Conservation (phyloP, 2,113 vertebrate species). For the Platycercus adscitus region DNA sequence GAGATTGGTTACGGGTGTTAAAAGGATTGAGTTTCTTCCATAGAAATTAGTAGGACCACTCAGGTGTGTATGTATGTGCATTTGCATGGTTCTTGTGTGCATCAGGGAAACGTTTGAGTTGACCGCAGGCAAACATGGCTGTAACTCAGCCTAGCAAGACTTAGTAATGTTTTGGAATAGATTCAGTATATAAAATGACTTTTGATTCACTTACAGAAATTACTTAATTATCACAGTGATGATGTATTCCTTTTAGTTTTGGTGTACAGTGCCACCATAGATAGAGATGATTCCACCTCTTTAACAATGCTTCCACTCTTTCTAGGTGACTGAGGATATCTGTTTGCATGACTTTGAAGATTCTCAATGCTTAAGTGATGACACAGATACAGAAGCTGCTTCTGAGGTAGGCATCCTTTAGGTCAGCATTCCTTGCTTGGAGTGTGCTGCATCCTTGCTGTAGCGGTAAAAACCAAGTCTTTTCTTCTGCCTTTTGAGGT, state of each 20-base stretch:
- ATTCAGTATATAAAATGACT: not conserved
- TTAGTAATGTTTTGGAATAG: not conserved
- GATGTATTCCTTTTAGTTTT: not conserved
- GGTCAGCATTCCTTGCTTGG: not conserved
- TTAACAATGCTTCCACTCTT: not conserved
- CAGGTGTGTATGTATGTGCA: not conserved
- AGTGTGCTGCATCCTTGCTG: not conserved
- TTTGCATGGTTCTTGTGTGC: not conserved
- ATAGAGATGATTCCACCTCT: not conserved
- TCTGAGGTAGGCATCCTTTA: conserved; percentile 79
- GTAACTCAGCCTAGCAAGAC: not conserved
- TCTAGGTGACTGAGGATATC: conserved; percentile 78
- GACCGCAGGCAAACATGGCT: not conserved
- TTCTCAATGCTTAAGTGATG: conserved; percentile 88
- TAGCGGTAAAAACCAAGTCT: not conserved
- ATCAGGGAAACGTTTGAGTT: not conserved
- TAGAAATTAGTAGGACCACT: not conserved
- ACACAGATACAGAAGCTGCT: conserved; percentile 88
- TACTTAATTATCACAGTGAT: not conserved
- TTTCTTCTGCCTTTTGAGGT: not conserved
- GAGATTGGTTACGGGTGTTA: not conserved
- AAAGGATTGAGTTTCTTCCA: not conserved
- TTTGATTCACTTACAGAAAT: not conserved
- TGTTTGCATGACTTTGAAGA: conserved; percentile 83
- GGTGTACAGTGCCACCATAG: fast-evolving